Base-by-base conservation (phyloP, 1,140 invertebrate genomes). In the Drosophila takahashii region DNA sequence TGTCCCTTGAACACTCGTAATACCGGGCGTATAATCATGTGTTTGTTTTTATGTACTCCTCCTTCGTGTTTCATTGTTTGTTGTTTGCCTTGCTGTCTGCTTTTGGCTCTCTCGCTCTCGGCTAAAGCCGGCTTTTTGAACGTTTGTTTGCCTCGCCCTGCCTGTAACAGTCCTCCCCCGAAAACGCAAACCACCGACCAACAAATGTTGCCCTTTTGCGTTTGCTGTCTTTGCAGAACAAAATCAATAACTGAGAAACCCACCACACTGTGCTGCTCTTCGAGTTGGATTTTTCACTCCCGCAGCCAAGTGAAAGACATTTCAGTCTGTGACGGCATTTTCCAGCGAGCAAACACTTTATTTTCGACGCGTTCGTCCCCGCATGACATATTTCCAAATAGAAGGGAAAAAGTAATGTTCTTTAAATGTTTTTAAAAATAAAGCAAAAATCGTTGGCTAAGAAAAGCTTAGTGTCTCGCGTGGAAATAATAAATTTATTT, bases 271-370 rank as follows among this genome's bases (percentile, higher is more conserved):
- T 48, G 16, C 26, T 53, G 62, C 72, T 76, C 72, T 45, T 50
- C 34, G 60, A 37, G 27, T 74, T 75, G 36, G 16, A 22, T 34
- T 36, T 61, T 41, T 18, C 10, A 26, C 42, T 37, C 41, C 37
- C 67, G 22, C 29, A 27, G 51, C 39, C 11, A 18, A 42, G 36
- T 41, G 36, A 32, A 61, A 61, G 58, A 61, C 50, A 51, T 47
- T 54, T 75, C 44, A 87, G 84, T 87, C 85, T 87, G 72, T 89
- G 76, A 89, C 77, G 84, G 85, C 77, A 87, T 84, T 89, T 79
- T 48, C 44, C 26, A 79, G 56, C 61, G 84, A 60, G 57, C 42
- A 51, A 72, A 79, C 79, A 77, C 44, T 62, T 54, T 37, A 47
- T 44, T 52, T 61, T 26, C 27, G 13, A 29, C 72, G 39, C 45